Percentiles rank a stretch among this genome's conserved stretches.
These are phyloP conservation scores for Rhaphigaster nebulosa DNA, from an alignment of 2,888 invertebrate species.

Conservation along the genomic window DNA sequence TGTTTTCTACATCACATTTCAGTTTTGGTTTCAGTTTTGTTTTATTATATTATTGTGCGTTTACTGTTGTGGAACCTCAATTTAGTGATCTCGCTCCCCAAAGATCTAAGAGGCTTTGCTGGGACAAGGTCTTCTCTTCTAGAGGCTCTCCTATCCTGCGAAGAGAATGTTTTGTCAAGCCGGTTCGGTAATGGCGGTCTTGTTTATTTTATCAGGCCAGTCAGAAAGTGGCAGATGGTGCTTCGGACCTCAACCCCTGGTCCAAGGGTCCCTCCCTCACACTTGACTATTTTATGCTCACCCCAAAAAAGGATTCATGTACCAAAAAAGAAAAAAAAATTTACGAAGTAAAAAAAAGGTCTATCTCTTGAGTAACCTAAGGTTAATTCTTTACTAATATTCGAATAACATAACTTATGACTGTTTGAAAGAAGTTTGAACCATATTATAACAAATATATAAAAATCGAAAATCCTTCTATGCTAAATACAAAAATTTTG, in stretches of 20 bases:
- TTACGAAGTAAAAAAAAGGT: no score
- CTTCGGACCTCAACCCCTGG: no score
- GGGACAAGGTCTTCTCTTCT: background rate
- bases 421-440: no score
- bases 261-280: background rate
- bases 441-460: no score
- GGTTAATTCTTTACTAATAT: no score
- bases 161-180: conserved; percentile 36
- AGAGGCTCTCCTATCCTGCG: background rate
- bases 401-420: no score
- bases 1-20: no score
- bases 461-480: no score
- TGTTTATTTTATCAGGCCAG: conserved; percentile 47
- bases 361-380: no score
- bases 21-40: no score
- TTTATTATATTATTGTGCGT: no score
- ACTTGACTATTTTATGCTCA: background rate
- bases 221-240: background rate
- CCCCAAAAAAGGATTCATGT: background rate
- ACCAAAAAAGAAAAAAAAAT: background rate
- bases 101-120: background rate
- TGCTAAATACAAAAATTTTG: no score
- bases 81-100: background rate
- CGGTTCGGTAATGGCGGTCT: conserved; percentile 21
- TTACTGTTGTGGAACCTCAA: background rate